These are phyloP conservation scores for Lasioglossum villosulum DNA, from an alignment of 2,888 invertebrate genomes.

Conservation along the genomic window DNA sequence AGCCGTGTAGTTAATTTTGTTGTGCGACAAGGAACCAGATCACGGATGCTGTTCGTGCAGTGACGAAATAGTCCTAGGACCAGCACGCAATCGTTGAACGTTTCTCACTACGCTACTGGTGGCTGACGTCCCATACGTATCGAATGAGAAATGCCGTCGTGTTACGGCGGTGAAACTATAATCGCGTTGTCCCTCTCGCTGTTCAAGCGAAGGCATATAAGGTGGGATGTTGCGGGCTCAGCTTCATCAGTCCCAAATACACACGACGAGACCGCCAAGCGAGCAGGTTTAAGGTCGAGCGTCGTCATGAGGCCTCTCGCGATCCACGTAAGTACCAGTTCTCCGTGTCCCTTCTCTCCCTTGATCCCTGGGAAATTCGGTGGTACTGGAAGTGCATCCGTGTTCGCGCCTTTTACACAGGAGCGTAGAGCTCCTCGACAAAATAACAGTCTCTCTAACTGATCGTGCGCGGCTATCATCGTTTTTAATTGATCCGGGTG, in stretches of 20 bases:
- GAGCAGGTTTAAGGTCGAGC: conserved; percentile 76
- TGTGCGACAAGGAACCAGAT: neutral
- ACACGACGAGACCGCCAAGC: conserved; percentile 80
- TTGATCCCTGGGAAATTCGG: neutral
- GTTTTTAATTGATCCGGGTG: neutral
- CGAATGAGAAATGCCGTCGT: conserved; percentile 72
- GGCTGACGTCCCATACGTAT: conserved; percentile 74
- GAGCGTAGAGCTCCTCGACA: neutral
- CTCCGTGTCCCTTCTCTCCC: neutral
- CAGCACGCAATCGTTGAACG: conserved; percentile 10
- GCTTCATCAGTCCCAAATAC: conserved; percentile 83
- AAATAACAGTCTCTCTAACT: neutral
- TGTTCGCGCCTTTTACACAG: neutral
- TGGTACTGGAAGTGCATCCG: neutral
- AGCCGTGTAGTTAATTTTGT: neutral
- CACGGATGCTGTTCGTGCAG: neutral
- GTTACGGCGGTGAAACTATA: conserved; percentile 77
- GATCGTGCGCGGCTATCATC: neutral
- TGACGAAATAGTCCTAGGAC: conserved; percentile 18
- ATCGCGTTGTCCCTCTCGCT: conserved; percentile 76
- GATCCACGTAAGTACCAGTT: conserved; percentile 76
- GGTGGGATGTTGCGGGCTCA: conserved; percentile 83
- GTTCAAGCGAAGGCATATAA: conserved; percentile 83
- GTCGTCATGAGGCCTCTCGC: conserved; percentile 77
- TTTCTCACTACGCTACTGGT: conserved; percentile 74